Conservation (phyloP, 2,888 invertebrate genomes). For the Polyploca ridens region DNA sequence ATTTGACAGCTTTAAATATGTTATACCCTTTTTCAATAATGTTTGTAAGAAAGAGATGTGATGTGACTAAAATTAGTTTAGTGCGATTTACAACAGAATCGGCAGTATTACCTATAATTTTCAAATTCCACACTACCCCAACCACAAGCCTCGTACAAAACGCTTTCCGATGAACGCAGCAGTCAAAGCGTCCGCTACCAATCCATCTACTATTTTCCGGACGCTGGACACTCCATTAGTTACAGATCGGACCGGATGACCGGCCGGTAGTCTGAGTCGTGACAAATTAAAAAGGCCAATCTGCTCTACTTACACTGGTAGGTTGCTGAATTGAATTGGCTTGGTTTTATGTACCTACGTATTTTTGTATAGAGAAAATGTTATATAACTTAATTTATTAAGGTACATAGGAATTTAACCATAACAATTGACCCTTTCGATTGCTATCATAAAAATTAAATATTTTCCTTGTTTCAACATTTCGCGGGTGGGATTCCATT, state of each 20-base stretch:
- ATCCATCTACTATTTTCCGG: slow-evolving; percentile 29
- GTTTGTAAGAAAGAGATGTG: no score
- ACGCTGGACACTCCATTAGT: slow-evolving; percentile 39
- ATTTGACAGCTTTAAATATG: no score
- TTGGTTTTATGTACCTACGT: not conserved
- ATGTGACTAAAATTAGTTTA: no score
- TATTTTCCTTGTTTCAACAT: no score
- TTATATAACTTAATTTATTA: no score
- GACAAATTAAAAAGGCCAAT: slow-evolving; percentile 51
- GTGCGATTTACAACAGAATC: no score
- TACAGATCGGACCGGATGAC: slow-evolving; percentile 23
- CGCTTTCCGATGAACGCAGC: not conserved
- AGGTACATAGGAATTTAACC: no score
- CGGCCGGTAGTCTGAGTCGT: slow-evolving; percentile 18
- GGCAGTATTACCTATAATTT: no score
- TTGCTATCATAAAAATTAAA: no score
- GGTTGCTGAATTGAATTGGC: not conserved
- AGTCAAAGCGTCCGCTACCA: slow-evolving; percentile 3
- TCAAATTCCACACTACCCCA: not conserved
- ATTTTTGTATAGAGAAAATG: not conserved
- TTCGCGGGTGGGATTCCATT: no score
- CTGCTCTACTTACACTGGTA: slow-evolving; percentile 17
- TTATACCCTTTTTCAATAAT: no score
- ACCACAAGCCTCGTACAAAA: not conserved
- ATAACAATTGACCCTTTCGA: no score